phyloP scores from a whole-genome alignment of 2,797 vertebrate genomes.

The Diglossa cyanea region DNA sequence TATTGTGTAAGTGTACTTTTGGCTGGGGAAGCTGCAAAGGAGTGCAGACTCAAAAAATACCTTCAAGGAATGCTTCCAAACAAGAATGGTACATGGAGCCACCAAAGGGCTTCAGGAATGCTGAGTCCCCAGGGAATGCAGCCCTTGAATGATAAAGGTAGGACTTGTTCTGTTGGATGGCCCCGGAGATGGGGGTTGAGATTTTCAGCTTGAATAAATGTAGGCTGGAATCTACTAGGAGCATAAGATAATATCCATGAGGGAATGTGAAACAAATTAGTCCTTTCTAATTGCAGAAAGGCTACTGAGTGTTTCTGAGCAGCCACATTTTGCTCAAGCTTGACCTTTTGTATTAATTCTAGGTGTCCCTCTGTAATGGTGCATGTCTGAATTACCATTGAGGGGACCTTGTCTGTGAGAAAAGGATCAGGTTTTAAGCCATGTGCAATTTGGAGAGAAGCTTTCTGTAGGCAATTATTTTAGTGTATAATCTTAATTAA shows the following conservation, averaged over 20 bases:
- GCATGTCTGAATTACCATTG: neutral
- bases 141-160: neutral
- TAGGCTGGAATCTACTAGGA: neutral
- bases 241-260: neutral
- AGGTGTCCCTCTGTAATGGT: fast-evolving
- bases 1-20: neutral
- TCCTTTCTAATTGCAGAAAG: neutral
- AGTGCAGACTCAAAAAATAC: neutral
- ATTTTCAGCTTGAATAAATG: neutral
- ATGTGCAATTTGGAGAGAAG: neutral
- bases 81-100: neutral
- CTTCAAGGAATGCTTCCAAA: neutral
- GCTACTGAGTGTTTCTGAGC: neutral
- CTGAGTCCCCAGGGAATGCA: neutral
- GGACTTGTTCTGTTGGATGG: neutral
- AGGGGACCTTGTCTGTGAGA: neutral
- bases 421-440: neutral
- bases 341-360: neutral
- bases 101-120: neutral
- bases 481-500: neutral
- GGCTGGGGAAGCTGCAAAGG: neutral
- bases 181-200: neutral
- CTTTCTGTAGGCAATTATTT: neutral
- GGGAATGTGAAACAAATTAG: neutral
- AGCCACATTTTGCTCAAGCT: neutral